phyloP scores from a whole-genome alignment of 2,797 vertebrate genomes.

The Tachyglossus aculeatus region DNA sequence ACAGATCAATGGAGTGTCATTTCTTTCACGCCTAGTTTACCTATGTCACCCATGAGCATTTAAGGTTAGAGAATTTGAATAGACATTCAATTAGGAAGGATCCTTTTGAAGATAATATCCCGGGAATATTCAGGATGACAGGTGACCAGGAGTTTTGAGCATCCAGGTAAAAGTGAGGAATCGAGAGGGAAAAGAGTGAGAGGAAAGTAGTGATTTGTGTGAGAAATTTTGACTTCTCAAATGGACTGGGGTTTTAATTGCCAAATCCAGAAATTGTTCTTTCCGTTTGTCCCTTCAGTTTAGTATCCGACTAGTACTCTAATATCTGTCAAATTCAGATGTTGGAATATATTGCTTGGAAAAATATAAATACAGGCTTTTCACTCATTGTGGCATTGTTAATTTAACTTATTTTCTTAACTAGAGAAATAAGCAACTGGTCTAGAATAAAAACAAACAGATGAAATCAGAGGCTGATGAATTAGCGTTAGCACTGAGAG shows the following conservation, averaged over 20 bases:
- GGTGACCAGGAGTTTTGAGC: too few species aligned
- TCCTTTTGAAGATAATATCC: too few species aligned
- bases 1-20: too few species aligned
- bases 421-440: background rate
- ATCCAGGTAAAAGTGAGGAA: too few species aligned
- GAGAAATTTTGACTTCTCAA: too few species aligned
- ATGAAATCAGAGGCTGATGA: conserved; percentile 10
- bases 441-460: conserved; percentile 13
- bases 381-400: conserved; percentile 34
- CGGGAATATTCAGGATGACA: too few species aligned
- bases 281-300: background rate
- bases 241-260: too few species aligned
- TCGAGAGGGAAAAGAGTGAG: background rate
- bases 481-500: conserved; percentile 3
- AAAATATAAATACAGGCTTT: conserved; percentile 21
- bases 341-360: background rate
- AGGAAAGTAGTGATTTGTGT: background rate
- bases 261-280: too few species aligned
- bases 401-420: conserved; percentile 2
- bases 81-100: too few species aligned
- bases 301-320: background rate
- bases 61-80: too few species aligned
- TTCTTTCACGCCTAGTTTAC: too few species aligned
- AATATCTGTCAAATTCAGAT: conserved; percentile 8
- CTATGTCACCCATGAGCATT: too few species aligned